Conservation (phyloP, 2,888 invertebrate genomes). For the Drosophila kambysellisi region DNA sequence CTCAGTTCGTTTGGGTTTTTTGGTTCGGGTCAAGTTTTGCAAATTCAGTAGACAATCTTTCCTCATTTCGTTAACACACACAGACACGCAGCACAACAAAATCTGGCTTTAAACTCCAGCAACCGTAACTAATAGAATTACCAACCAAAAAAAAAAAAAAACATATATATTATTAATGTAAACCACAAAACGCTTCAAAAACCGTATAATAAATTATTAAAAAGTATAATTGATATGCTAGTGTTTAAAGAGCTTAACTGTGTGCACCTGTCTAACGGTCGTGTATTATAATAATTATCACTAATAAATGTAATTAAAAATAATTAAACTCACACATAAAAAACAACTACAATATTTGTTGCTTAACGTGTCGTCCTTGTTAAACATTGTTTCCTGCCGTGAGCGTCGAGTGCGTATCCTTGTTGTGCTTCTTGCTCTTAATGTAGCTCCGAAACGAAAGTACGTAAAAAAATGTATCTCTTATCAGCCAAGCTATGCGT, state of each 20-base stretch:
- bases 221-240: conserved; percentile 18
- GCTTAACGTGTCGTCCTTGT: conserved; percentile 18
- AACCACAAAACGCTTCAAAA: conserved; percentile 3
- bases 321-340: conserved; percentile 28
- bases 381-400: conserved; percentile 44
- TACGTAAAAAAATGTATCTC: conserved; percentile 77
- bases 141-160: conserved; percentile 13
- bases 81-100: conserved; percentile 61
- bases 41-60: conserved; percentile 82
- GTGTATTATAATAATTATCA: conserved; percentile 4
- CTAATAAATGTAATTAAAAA: conserved; percentile 6
- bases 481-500: conserved; percentile 70
- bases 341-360: conserved; percentile 8
- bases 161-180: background rate
- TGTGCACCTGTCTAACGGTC: conserved; percentile 46
- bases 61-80: conserved; percentile 81
- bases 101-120: conserved; percentile 49
- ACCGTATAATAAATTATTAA: conserved; percentile 11
- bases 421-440: conserved; percentile 44
- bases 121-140: conserved; percentile 36
- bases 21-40: conserved; percentile 58
- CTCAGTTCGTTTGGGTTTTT: conserved; percentile 49
- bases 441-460: conserved; percentile 61
- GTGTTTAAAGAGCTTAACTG: conserved; percentile 47
- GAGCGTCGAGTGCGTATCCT: conserved; percentile 53